Evolutionary conservation across 2,113 vertebrate genomes (phyloP).

Genomic region (Antidorcas marsupialis): DNA sequence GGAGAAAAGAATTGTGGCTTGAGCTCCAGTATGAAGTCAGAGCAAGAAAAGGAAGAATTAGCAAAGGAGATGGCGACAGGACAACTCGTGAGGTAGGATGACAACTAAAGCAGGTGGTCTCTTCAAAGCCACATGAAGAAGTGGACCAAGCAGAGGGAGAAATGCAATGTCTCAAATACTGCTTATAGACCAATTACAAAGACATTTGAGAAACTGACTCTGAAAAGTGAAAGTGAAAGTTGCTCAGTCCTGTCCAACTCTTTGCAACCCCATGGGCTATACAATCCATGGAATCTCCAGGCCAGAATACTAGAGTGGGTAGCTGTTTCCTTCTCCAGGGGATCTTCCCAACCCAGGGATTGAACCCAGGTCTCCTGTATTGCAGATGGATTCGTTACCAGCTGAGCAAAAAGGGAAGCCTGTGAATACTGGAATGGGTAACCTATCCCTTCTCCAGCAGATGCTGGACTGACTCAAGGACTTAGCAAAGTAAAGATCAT

Average conservation of each 20-base stretch:
- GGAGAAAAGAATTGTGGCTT: not conserved
- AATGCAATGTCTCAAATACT: not conserved
- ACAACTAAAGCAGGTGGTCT: not conserved
- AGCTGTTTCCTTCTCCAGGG: not conserved
- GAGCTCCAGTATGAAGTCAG: not conserved
- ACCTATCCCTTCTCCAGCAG: not conserved
- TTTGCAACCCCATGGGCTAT: not conserved
- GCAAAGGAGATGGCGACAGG: not conserved
- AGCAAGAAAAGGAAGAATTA: not conserved
- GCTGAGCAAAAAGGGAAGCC: not conserved
- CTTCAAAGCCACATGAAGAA: not conserved
- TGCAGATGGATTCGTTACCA: not conserved
- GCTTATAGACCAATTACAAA: not conserved
- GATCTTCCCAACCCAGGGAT: not conserved
- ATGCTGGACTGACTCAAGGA: not conserved
- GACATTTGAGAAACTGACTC: not conserved
- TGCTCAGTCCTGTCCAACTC: not conserved
- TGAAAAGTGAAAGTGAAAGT: not conserved
- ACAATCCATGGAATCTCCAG: not conserved
- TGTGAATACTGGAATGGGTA: accelerated
- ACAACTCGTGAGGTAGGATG: not conserved
- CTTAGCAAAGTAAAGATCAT: not conserved
- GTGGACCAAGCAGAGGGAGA: not conserved
- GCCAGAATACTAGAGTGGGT: not conserved
- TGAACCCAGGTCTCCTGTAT: not conserved